These are phyloP conservation scores for Riparia riparia DNA, from an alignment of 2,113 vertebrate species.

Conservation along the genomic window DNA sequence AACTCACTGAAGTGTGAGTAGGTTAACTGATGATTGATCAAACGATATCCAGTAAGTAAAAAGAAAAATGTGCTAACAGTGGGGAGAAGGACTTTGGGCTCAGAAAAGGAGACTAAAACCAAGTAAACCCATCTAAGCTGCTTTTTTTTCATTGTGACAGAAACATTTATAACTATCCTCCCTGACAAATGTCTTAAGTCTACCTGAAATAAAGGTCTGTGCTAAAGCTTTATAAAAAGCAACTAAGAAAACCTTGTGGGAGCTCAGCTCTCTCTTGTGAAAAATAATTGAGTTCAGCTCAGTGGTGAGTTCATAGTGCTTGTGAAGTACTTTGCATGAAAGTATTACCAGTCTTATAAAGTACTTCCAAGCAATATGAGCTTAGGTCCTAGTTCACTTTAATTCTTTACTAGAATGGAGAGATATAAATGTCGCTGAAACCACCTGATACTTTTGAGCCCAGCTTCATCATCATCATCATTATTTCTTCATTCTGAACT, in stretches of 20 bases:
- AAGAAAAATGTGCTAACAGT: background rate
- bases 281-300: background rate
- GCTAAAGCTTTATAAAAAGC: constrained; percentile 4
- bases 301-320: background rate
- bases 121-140: constrained; percentile 7
- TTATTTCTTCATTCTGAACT: background rate
- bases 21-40: constrained; percentile 19
- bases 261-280: background rate
- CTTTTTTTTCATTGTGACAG: background rate
- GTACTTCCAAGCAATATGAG: background rate
- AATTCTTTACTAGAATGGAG: background rate
- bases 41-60: background rate
- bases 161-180: background rate
- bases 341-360: background rate
- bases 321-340: background rate
- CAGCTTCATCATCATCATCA: background rate
- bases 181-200: constrained; percentile 9
- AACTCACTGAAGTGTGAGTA: background rate
- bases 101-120: background rate
- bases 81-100: background rate
- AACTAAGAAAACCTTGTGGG: background rate
- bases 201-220: constrained; percentile 6
- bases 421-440: background rate
- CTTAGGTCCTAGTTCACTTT: background rate
- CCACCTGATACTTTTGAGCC: background rate